phyloP scores from a whole-genome alignment of 2,797 vertebrate species.

The Pteropus rufus region DNA sequence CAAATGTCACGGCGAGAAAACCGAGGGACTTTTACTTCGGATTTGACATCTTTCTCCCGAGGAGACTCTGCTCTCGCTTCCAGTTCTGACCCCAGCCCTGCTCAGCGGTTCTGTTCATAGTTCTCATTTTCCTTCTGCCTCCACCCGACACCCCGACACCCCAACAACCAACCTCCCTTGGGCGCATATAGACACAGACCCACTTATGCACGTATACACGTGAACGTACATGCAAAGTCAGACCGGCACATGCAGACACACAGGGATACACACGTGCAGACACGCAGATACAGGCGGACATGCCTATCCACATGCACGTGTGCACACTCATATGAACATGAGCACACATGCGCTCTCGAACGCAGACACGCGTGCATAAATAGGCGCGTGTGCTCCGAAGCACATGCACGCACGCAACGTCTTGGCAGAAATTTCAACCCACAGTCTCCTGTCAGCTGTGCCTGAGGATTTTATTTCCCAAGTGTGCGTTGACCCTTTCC shows the following conservation, averaged over 20 bases:
- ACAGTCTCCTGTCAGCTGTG: fast-evolving
- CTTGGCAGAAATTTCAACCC: neutral
- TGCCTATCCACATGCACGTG: neutral
- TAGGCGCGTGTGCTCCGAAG: fast-evolving
- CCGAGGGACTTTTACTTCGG: neutral
- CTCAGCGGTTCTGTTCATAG: fast-evolving
- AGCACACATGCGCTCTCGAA: fast-evolving
- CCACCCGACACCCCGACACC: neutral
- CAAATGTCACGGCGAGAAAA: neutral
- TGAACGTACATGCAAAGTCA: neutral
- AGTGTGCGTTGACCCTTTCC: neutral
- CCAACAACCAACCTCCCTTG: too few relatives aligned
- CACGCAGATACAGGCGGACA: neutral
- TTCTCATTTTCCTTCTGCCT: neutral
- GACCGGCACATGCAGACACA: neutral
- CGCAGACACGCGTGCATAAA: fast-evolving
- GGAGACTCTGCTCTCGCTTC: neutral
- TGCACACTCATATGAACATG: too few relatives aligned
- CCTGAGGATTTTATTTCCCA: neutral
- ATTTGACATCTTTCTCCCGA: neutral
- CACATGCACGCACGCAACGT: neutral
- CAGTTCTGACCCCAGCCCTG: too few relatives aligned
- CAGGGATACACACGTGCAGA: neutral
- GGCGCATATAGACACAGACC: neutral
- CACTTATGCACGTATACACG: neutral